A percentile compares a stretch with the other conserved stretches of the same genome.
Evolutionary conservation across 1,140 invertebrate genomes (phyloP).

Genomic region (Bathynomus jamesi): DNA sequence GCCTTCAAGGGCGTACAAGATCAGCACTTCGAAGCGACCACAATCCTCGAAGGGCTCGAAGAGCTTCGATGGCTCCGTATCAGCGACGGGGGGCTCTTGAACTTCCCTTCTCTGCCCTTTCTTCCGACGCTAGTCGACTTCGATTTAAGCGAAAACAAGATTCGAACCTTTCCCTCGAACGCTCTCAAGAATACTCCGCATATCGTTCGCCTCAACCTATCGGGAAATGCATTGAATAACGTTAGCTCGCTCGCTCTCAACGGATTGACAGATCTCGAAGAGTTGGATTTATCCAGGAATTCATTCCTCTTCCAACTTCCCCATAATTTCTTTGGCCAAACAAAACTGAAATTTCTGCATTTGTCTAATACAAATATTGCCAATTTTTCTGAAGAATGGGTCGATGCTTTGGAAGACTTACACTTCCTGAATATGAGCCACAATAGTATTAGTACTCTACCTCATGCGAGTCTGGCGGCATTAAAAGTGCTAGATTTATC

Average conservation of each 20-base stretch:
- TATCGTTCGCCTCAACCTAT: neutral
- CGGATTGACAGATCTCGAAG: neutral
- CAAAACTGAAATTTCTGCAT: neutral
- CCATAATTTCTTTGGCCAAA: neutral
- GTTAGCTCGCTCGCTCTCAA: neutral
- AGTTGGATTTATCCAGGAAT: neutral
- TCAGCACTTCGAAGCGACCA: neutral
- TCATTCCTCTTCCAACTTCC: neutral
- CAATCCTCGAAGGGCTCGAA: neutral
- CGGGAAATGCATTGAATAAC: neutral
- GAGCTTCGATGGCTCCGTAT: neutral
- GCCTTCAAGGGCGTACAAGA: neutral
- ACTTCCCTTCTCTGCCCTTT: neutral
- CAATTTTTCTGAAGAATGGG: neutral
- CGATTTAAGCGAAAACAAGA: neutral
- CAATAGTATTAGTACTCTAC: slow-evolving; percentile 50
- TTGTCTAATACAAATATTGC: neutral
- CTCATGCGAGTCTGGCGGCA: neutral
- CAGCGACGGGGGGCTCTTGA: neutral
- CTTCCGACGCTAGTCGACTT: neutral
- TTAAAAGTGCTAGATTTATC: slow-evolving; percentile 9
- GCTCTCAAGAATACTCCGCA: neutral
- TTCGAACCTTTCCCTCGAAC: neutral
- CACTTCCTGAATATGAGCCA: slow-evolving; percentile 56
- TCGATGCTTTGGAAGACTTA: slow-evolving; percentile 48